These are phyloP conservation scores for Malurus cyaneus DNA, from an alignment of 2,113 vertebrate species.

Conservation along the genomic window DNA sequence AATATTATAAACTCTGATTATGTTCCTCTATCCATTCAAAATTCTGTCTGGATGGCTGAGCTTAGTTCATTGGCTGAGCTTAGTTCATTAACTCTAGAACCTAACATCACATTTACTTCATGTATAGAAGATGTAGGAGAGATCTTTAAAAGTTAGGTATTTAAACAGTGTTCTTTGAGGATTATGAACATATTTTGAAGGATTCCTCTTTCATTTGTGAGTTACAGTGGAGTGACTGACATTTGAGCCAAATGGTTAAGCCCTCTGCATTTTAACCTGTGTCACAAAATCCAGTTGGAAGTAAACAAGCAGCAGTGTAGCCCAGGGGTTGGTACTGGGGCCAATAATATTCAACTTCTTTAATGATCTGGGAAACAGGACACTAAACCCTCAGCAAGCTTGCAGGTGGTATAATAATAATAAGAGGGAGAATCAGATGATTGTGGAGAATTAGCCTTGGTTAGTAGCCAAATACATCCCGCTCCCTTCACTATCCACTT, in stretches of 20 bases:
- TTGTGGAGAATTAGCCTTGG: not conserved
- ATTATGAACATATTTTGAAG: not conserved
- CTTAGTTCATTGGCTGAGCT: not conserved
- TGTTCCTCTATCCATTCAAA: not conserved
- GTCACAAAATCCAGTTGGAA: not conserved
- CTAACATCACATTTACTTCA: not conserved
- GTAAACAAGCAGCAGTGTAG: not conserved
- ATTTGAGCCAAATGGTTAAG: not conserved
- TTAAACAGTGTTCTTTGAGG: not conserved
- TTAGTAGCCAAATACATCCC: not conserved
- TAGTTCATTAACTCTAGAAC: not conserved
- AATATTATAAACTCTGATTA: not conserved
- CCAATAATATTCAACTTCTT: not conserved
- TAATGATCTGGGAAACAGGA: rapidly evolving
- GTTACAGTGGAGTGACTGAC: not conserved
- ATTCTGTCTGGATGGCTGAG: not conserved
- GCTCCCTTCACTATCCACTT: not conserved
- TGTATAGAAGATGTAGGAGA: not conserved
- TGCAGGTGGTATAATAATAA: not conserved
- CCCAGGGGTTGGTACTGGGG: not conserved
- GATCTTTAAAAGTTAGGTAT: not conserved
- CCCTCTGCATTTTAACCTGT: not conserved
- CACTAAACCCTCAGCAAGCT: not conserved
- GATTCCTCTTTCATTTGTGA: not conserved
- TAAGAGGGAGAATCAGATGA: not conserved